Conservation (phyloP, 2,888 invertebrate genomes). For the Caenorhabditis zanzibari region DNA sequence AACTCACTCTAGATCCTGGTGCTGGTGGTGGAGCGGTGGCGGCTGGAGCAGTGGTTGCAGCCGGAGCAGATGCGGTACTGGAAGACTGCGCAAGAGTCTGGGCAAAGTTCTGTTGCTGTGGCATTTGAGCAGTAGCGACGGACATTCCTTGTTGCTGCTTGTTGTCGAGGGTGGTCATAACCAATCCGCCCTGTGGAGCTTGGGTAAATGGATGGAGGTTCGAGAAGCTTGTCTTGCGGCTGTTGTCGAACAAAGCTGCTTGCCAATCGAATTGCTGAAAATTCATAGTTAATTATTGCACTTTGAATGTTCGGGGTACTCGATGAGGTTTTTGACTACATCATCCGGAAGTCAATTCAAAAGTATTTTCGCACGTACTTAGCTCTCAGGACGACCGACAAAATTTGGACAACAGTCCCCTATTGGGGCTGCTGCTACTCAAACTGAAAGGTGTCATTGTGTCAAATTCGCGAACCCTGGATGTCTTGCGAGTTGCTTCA, state of each 20-base stretch:
- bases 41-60: conserved; percentile 52
- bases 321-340: background rate
- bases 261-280: conserved; percentile 70
- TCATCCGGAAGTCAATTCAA: conserved; percentile 1
- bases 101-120: conserved; percentile 68
- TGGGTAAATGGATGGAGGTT: conserved; percentile 54
- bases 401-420: conserved; percentile 56
- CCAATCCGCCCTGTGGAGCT: conserved; percentile 71
- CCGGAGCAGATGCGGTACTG: conserved; percentile 50
- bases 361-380: conserved; percentile 54
- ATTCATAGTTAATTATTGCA: background rate
- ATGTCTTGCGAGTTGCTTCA: conserved; percentile 68
- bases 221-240: conserved; percentile 61
- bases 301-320: background rate
- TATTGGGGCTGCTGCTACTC: conserved; percentile 51
- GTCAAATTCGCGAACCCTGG: conserved; percentile 64
- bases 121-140: conserved; percentile 58
- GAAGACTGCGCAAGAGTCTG: conserved; percentile 64
- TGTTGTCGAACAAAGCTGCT: conserved; percentile 55
- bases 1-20: conserved; percentile 46
- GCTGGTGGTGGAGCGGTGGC: conserved; percentile 37
- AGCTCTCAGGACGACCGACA: conserved; percentile 6
- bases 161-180: conserved; percentile 71
- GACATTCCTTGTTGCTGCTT: conserved; percentile 68
- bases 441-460: conserved; percentile 38